Conservation (phyloP, 1,140 invertebrate species). For the Hesperophylax magnus region DNA sequence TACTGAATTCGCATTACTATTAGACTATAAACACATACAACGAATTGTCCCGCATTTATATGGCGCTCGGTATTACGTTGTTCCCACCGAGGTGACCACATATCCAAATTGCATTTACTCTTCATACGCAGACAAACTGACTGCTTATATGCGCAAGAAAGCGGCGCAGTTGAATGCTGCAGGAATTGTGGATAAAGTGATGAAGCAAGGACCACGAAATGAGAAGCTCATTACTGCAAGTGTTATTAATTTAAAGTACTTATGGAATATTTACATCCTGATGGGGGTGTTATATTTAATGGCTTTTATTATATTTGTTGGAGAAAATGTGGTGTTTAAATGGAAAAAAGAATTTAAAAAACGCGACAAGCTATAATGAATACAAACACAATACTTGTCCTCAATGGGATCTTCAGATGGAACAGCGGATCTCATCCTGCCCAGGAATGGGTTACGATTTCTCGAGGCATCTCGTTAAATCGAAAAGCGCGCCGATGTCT, state of each 20-base stretch:
- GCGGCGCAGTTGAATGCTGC: conserved; percentile 3
- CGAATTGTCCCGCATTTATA: background rate
- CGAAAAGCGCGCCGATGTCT: too few species aligned
- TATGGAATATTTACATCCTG: background rate
- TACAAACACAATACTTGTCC: too few species aligned
- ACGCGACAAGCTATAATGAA: too few species aligned
- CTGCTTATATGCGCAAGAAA: background rate
- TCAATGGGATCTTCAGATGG: too few species aligned
- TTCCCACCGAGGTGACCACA: background rate
- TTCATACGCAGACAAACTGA: background rate
- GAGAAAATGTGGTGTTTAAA: background rate
- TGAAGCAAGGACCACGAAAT: background rate
- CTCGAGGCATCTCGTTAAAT: too few species aligned
- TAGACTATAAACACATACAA: background rate
- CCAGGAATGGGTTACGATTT: too few species aligned
- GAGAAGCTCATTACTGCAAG: background rate
- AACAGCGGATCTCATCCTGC: too few species aligned
- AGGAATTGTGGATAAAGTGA: background rate
- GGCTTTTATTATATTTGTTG: background rate
- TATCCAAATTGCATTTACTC: background rate
- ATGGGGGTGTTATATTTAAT: background rate
- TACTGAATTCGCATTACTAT: background rate
- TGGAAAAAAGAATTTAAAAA: too few species aligned
- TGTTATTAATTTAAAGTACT: background rate
- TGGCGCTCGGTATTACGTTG: background rate